These are phyloP conservation scores for Scylla paramamosain DNA, from an alignment of 1,140 invertebrate species.

Conservation along the genomic window DNA sequence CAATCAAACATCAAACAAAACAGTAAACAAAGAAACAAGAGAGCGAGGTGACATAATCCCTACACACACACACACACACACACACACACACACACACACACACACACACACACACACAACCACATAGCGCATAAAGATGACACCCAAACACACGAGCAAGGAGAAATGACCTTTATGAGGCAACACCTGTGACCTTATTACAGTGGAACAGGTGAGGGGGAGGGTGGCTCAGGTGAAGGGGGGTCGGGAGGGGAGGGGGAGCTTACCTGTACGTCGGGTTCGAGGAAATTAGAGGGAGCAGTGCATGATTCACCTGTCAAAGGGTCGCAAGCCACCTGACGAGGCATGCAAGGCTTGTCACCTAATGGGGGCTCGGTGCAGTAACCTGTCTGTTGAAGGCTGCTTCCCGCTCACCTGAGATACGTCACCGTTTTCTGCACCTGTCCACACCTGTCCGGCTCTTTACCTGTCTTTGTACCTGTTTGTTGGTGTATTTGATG, in stretches of 20 bases:
- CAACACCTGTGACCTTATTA: not conserved
- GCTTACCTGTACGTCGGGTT: not conserved
- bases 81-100: conserved; percentile 35
- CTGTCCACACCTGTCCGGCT: no score
- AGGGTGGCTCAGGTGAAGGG: not conserved
- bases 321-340: not conserved
- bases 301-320: not conserved
- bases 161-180: not conserved
- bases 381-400: not conserved
- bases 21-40: no score
- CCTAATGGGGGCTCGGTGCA: not conserved
- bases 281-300: not conserved
- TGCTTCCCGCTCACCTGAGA: not conserved
- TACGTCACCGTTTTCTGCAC: not conserved
- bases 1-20: no score
- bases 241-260: not conserved
- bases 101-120: not conserved
- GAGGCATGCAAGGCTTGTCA: not conserved
- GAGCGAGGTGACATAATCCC: no score
- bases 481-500: no score
- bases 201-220: not conserved
- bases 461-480: no score
- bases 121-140: not conserved
- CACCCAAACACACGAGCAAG: not conserved
- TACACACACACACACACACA: conserved; percentile 42